Conservation (phyloP, 2,888 invertebrate species). For the Disparrhopalites patrizii region DNA sequence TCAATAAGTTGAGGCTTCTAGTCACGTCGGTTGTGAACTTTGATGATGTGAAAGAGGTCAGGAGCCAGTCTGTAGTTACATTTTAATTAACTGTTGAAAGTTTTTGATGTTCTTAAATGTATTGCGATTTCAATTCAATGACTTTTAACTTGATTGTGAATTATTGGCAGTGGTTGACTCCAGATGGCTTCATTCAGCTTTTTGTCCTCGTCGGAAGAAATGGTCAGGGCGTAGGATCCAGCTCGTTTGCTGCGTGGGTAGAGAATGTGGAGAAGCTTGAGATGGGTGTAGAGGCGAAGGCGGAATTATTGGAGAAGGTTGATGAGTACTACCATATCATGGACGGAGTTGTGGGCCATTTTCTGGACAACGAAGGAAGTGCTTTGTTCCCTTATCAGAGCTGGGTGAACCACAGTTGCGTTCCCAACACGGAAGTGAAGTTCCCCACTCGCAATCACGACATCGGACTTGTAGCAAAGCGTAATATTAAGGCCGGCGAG, state of each 20-base stretch:
- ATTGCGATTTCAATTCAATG: conserved; percentile 26
- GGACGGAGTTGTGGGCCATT: conserved; percentile 67
- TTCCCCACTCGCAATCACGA: conserved; percentile 79
- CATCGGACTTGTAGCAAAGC: conserved; percentile 66
- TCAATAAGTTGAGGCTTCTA: conserved; percentile 63
- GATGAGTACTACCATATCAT: conserved; percentile 77
- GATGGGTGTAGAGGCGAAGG: conserved; percentile 65
- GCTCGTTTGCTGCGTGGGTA: conserved; percentile 83
- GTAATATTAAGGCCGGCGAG: conserved; percentile 70
- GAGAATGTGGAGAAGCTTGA: conserved; percentile 66
- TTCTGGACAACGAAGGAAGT: conserved; percentile 88
- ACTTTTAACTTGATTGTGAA: no score
- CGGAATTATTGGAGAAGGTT: conserved; percentile 68
- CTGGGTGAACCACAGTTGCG: conserved; percentile 86
- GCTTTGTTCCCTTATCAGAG: conserved; percentile 83
- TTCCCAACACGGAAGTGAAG: conserved; percentile 78
- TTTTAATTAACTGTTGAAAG: background rate
- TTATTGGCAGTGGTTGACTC: conserved; percentile 70
- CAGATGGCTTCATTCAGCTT: conserved; percentile 74
- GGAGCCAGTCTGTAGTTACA: background rate
- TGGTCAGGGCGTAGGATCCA: conserved; percentile 91
- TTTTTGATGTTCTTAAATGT: background rate
- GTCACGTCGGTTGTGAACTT: conserved; percentile 62
- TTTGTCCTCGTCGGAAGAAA: conserved; percentile 77
- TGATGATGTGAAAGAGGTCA: conserved; percentile 63